Evolutionary conservation across 2,888 invertebrate genomes (phyloP), one percentile per base, ranked within the genome.

Genomic region (Trissolcus japonicus): DNA sequence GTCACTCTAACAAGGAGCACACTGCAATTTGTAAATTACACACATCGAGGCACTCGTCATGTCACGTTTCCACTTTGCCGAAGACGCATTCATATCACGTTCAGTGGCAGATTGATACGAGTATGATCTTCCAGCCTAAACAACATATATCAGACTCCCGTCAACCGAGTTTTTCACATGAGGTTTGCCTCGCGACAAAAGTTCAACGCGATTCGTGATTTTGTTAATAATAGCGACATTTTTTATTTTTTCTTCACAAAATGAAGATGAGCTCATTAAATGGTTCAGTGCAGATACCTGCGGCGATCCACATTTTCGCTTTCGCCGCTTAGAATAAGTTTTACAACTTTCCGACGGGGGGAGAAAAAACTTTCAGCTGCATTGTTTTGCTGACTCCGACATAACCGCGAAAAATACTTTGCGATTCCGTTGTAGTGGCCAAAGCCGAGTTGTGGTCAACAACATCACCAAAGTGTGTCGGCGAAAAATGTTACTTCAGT

Each of bases 21-120:
- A 56, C 50, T 51, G 72, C 65, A 68, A 77, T 73, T 77, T 72
- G 72, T 68, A 68, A 72, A 77, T 77, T 77, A 77, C 60, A 61
- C 69, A 63, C 76, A 66, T 63, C 72, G 63, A 14, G 55, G 72
- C 60, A 63, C 63, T 53, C 56, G 71, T 67, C 62, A 35, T 46
- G 62, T 62, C 62, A 17, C 40, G 76, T 65, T 75, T 65, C 55
- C 75, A 62, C 69, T 69, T 66, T 56, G 16, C 40, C 25, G 40
- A 71, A 69, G 68, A 75, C n/a, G 55, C 21, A 56, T 48, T 63
- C 74, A 63, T 67, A 63, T 53, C 46, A 43, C 21, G 14, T 35
- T 56, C 16, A 3, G 35, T 50, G 43, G 17, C 11, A 29, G 25
- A 62, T 60, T 57, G 35, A 61, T 63, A 40, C 43, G 35, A 14